Evolutionary conservation across 2,888 invertebrate genomes (phyloP).

Genomic region (Parnassius smintheus): DNA sequence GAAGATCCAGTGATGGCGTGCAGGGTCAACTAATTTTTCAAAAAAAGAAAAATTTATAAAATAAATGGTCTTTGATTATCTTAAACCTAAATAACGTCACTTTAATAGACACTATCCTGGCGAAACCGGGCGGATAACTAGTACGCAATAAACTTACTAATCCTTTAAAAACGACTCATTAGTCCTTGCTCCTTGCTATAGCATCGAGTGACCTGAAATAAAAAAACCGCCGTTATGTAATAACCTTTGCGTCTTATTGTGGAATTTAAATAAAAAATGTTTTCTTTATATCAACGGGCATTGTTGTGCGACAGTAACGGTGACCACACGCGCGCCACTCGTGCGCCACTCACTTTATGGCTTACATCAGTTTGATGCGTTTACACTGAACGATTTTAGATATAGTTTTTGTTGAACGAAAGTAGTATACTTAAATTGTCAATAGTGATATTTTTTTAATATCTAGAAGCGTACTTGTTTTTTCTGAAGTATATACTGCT

Average conservation of each 20-base stretch:
- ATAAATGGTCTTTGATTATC: too few relatives aligned
- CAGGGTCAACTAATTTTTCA: too few relatives aligned
- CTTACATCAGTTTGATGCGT: slow-evolving; percentile 44
- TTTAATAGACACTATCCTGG: too few relatives aligned
- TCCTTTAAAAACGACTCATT: slow-evolving; percentile 13
- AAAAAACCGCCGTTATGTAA: slow-evolving; percentile 60
- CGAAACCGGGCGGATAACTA: too few relatives aligned
- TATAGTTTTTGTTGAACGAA: too few relatives aligned
- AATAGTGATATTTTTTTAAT: too few relatives aligned
- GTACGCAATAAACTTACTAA: slow-evolving; percentile 3
- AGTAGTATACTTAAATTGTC: too few relatives aligned
- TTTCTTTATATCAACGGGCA: slow-evolving; percentile 79
- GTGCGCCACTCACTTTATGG: slow-evolving; percentile 49
- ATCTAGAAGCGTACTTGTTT: too few relatives aligned
- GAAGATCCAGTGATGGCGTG: too few relatives aligned
- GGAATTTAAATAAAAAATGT: slow-evolving; percentile 78
- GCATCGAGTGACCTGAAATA: slow-evolving; percentile 45
- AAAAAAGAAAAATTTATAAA: too few relatives aligned
- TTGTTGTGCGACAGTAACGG: slow-evolving; percentile 72
- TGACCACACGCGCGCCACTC: slow-evolving; percentile 74
- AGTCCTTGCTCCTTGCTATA: slow-evolving; percentile 20
- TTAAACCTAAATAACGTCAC: too few relatives aligned
- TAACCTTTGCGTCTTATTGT: slow-evolving; percentile 64
- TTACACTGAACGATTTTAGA: slow-evolving; percentile 52
- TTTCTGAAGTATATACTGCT: too few relatives aligned